phyloP scores from a whole-genome alignment of 2,797 vertebrate genomes.

The Darevskia mixta region DNA sequence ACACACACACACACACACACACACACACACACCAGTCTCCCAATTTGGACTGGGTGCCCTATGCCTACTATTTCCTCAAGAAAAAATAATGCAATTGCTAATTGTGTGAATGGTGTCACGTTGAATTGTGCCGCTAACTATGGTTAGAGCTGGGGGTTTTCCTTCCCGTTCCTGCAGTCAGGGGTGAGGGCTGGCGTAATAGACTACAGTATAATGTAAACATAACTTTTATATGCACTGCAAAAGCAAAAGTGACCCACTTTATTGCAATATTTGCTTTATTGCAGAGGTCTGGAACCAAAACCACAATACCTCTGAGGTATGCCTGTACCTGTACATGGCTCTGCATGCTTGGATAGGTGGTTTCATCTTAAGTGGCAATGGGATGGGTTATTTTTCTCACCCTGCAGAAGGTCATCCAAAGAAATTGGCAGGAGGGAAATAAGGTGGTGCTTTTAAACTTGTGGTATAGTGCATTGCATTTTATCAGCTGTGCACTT shows the following conservation, averaged over 20 bases:
- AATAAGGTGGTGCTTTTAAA: background rate
- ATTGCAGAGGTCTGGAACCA: no score
- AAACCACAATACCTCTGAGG: no score
- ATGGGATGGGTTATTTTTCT: background rate
- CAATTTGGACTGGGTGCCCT: background rate
- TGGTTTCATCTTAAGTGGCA: background rate
- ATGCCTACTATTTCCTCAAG: background rate
- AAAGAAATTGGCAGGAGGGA: background rate
- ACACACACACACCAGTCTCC: background rate
- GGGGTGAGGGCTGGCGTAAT: no score
- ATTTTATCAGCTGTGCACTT: background rate
- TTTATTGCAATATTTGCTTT: no score
- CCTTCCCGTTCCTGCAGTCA: background rate
- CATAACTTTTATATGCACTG: no score
- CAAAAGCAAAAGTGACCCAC: no score
- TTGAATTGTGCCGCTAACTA: background rate
- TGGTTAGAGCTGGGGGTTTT: background rate
- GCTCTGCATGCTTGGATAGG: background rate
- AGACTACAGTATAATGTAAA: no score
- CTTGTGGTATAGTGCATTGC: background rate
- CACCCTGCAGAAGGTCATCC: background rate
- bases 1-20: background rate
- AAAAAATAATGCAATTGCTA: background rate
- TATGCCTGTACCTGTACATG: no score
- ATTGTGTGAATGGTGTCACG: background rate